These are phyloP conservation scores for Colaptes auratus DNA, from an alignment of 2,113 vertebrate species.

Conservation along the genomic window DNA sequence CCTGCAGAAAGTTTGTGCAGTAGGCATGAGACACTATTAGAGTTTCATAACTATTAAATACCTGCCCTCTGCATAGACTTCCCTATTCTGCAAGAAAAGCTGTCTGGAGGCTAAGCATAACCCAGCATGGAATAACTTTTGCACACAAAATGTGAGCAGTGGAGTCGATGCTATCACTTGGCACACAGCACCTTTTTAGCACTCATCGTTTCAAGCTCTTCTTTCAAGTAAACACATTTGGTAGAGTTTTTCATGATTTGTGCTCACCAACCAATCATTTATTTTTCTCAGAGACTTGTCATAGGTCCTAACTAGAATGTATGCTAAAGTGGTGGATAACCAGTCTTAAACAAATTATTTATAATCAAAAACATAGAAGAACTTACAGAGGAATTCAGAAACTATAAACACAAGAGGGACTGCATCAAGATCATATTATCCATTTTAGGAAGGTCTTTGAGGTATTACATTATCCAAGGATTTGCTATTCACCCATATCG, in stretches of 20 bases:
- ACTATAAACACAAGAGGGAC: not conserved
- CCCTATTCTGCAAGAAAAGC: not conserved
- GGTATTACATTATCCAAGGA: not conserved
- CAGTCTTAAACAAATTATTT: not conserved
- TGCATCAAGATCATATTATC: not conserved
- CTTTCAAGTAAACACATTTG: not conserved
- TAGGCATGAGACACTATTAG: constrained; percentile 13
- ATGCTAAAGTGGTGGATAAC: not conserved
- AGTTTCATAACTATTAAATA: constrained; percentile 5
- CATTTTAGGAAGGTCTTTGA: not conserved
- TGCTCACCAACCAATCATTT: not conserved
- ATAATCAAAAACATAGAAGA: not conserved
- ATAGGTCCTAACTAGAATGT: not conserved
- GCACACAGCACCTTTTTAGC: not conserved
- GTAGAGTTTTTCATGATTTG: not conserved
- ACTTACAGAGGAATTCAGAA: not conserved
- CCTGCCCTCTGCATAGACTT: not conserved
- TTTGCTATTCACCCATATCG: not conserved
- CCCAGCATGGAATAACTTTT: not conserved
- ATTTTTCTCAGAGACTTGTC: not conserved
- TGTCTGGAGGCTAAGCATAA: not conserved
- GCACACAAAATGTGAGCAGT: not conserved
- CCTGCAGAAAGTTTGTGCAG: not conserved
- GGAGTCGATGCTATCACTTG: not conserved
- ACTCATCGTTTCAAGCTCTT: not conserved